These are phyloP conservation scores for Corvus moneduloides DNA, from an alignment of 2,113 vertebrate species.

Conservation along the genomic window DNA sequence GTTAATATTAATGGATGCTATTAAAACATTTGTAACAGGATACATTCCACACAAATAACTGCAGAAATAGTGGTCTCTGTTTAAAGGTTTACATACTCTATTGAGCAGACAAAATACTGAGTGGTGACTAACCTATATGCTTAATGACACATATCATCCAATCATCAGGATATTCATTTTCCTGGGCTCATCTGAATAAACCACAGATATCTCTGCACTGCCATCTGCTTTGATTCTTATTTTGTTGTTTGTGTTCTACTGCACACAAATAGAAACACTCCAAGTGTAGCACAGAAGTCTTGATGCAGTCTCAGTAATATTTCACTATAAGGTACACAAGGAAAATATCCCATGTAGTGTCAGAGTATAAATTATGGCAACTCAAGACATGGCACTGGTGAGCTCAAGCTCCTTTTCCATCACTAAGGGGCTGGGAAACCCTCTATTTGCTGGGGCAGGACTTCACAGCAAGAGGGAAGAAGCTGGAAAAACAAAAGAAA, in stretches of 20 bases:
- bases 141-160: slow-evolving; percentile 11
- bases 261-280: background rate
- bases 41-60: background rate
- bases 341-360: background rate
- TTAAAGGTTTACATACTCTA: background rate
- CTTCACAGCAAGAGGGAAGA: background rate
- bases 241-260: slow-evolving; percentile 19
- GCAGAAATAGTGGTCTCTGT: background rate
- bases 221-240: slow-evolving; percentile 28
- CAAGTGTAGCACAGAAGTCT: background rate
- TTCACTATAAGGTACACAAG: background rate
- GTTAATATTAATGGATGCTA: background rate
- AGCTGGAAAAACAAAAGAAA: background rate
- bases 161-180: slow-evolving; percentile 25
- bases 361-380: background rate
- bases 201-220: slow-evolving; percentile 1
- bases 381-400: background rate
- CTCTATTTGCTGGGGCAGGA: background rate
- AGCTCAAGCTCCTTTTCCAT: background rate
- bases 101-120: slow-evolving; percentile 32
- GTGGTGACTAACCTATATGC: slow-evolving; percentile 15
- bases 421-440: background rate
- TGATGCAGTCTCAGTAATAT: background rate
- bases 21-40: background rate
- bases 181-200: slow-evolving; percentile 12